Conservation (phyloP, 1,140 invertebrate species). For the Goniozus legneri region DNA sequence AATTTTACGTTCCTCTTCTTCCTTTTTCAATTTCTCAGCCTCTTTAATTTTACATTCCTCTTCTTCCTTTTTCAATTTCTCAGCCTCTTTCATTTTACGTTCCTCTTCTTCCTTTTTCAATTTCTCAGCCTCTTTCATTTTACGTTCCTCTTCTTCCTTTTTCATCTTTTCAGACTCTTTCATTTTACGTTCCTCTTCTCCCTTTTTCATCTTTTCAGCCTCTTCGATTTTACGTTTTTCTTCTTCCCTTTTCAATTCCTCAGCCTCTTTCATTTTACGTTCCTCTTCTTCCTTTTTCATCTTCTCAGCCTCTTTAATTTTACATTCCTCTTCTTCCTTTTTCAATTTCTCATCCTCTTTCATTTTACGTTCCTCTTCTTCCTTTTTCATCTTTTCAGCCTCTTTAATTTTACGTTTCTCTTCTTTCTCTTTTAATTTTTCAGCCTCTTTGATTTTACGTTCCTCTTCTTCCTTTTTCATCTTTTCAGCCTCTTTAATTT, state of each 20-base stretch:
- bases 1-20: neutral
- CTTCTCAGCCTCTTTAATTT: slow-evolving; percentile 9
- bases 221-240: slow-evolving; percentile 14
- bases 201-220: slow-evolving; percentile 5
- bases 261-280: slow-evolving; percentile 18
- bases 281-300: slow-evolving; percentile 16
- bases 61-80: slow-evolving; percentile 1
- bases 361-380: slow-evolving; percentile 6
- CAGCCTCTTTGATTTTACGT: slow-evolving; percentile 12
- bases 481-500: slow-evolving; percentile 13
- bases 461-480: slow-evolving; percentile 20
- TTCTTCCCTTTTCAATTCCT: slow-evolving; percentile 14
- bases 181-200: slow-evolving; percentile 12
- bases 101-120: slow-evolving; percentile 1
- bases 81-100: neutral
- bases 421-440: slow-evolving; percentile 13
- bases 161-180: slow-evolving; percentile 4
- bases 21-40: slow-evolving; percentile 6
- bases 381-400: slow-evolving; percentile 11
- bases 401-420: slow-evolving; percentile 13
- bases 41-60: neutral
- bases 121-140: slow-evolving; percentile 4
- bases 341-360: slow-evolving; percentile 9
- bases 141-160: slow-evolving; percentile 5
- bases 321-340: slow-evolving; percentile 17